Evolutionary conservation across 2,113 vertebrate genomes (phyloP), one percentile per base, ranked within the genome.

Genomic region (Ochotona princeps): DNA sequence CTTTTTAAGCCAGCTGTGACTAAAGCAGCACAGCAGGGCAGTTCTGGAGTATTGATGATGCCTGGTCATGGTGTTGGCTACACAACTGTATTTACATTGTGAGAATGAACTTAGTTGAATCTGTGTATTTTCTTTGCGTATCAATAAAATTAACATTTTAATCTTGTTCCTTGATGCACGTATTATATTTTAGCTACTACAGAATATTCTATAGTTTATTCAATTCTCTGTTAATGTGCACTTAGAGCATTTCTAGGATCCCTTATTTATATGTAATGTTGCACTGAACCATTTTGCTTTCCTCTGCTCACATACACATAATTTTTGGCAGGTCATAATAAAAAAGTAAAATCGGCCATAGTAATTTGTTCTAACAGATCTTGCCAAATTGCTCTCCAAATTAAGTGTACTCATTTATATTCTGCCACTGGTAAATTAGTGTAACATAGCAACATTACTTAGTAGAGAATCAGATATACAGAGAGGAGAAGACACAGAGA

Each of bases 341-440:
- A 76, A 76, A 88, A 94, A 89, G 44, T 81, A 30, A 79, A 92
- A 90, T 73, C 87, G 5, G 25, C 93, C 87, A 75, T 54, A 57
- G 60, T 66, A 14, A 75, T 79, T 57, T 51, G 2, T 65, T 87
- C n/a, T 61, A 28, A 23, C 67, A 75, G 28, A 28, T 72, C 80
- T 21, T 89, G 7, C 14, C n/a, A 75, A 91, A 8, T 75, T 84
- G 57, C 35, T 60, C 10, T 91, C 32, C 28, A 87, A 35, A 26
- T 80, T 54, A 21, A 60, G 23, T 66, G 1, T 51, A 32, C 28
- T 9, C 2, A 21, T 61, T 87, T 73, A 28, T 57, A 47, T 26
- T 75, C 72, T 83, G 51, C n/a, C 30, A 38, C 47, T 86, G 51
- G 20, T 93, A 23, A 89, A 70, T 65, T 82, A 90, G 63, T 76